Conservation (phyloP, 2,888 invertebrate species). For the Thymelicus lineola region DNA sequence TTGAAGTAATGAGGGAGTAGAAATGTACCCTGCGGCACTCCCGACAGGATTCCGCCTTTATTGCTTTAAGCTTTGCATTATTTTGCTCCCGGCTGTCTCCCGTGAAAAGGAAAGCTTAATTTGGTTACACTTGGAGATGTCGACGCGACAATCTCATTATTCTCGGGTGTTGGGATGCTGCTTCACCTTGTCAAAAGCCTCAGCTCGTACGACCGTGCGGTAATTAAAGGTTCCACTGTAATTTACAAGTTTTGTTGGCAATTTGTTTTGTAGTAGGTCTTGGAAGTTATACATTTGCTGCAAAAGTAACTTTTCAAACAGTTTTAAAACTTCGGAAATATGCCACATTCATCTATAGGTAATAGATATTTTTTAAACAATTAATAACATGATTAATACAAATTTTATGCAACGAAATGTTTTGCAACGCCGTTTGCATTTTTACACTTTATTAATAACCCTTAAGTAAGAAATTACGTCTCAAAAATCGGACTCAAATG, state of each 20-base stretch:
- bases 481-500: too few relatives aligned
- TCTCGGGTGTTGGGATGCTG: constrained; percentile 65
- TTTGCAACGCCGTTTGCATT: too few relatives aligned
- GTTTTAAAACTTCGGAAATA: too few relatives aligned
- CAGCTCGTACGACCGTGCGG: constrained; percentile 46
- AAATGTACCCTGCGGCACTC: constrained; percentile 69
- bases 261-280: constrained; percentile 27
- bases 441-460: too few relatives aligned
- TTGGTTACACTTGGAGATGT: constrained; percentile 84
- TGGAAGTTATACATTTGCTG: constrained; percentile 22
- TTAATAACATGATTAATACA: too few relatives aligned
- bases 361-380: too few relatives aligned
- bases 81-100: constrained; percentile 74
- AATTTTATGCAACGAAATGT: too few relatives aligned
- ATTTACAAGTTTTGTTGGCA: constrained; percentile 33
- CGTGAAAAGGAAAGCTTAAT: constrained; percentile 82
- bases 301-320: background rate
- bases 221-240: constrained; percentile 29
- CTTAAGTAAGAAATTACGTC: too few relatives aligned
- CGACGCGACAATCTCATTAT: constrained; percentile 82
- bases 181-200: constrained; percentile 80
- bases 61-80: constrained; percentile 82
- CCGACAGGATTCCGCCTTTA: constrained; percentile 69
- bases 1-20: constrained; percentile 70
- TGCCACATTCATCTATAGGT: too few relatives aligned